phyloP scores from a whole-genome alignment of 2,888 invertebrate genomes.

The Gryllus longicercus region DNA sequence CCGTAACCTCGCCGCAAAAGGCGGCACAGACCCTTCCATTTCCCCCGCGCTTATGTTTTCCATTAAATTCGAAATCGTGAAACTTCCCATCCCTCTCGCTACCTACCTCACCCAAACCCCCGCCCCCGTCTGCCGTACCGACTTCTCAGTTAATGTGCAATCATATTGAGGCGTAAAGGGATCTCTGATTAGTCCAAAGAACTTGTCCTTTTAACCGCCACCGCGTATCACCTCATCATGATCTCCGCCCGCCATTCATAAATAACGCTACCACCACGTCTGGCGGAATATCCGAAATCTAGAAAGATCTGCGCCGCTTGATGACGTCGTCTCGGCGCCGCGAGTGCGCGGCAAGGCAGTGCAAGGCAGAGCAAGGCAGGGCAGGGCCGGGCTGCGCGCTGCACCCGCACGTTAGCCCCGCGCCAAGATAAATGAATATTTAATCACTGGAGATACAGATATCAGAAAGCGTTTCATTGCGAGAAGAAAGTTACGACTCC shows the following conservation, averaged over 20 bases:
- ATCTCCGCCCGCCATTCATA: constrained; percentile 21
- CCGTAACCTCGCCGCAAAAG: neutral
- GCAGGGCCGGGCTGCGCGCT: neutral
- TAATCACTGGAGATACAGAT: constrained; percentile 8
- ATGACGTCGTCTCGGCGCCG: neutral
- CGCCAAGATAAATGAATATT: neutral
- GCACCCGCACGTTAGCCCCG: neutral
- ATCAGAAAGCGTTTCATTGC: constrained; percentile 17
- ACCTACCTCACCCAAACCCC: neutral
- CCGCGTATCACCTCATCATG: constrained; percentile 32
- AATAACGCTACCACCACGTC: neutral
- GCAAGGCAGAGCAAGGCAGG: too few relatives aligned
- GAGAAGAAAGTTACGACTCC: constrained; percentile 7
- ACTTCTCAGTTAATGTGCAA: constrained; percentile 22
- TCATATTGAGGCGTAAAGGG: neutral
- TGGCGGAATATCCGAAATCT: constrained; percentile 10
- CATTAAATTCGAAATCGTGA: constrained; percentile 17
- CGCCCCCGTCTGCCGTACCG: neutral
- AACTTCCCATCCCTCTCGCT: constrained; percentile 5
- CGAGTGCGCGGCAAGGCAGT: neutral
- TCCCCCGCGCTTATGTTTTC: constrained; percentile 24
- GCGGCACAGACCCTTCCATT: neutral
- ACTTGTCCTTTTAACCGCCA: constrained; percentile 18
- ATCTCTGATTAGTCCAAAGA: constrained; percentile 23
- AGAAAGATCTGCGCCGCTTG: neutral